These are phyloP conservation scores for Scaptomyza caliginosa DNA, from an alignment of 2,888 invertebrate genomes.

Conservation along the genomic window DNA sequence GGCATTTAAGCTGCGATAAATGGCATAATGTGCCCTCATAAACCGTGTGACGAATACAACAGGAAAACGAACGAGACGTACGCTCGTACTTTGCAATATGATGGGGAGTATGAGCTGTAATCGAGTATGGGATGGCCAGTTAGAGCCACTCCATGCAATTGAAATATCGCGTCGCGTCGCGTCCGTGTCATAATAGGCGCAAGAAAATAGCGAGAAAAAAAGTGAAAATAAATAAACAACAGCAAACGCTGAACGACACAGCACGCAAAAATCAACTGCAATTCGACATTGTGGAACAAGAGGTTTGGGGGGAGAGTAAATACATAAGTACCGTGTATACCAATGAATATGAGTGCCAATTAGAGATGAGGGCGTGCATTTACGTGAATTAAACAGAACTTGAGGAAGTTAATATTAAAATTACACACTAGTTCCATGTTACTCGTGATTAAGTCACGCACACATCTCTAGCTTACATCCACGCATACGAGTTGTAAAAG, in stretches of 20 bases:
- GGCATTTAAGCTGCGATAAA: conserved; percentile 76
- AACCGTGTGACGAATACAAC: conserved; percentile 60
- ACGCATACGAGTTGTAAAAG: conserved; percentile 5
- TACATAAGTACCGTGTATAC: conserved; percentile 11
- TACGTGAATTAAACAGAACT: conserved; percentile 1
- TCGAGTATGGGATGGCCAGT: conserved; percentile 19
- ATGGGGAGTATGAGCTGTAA: background rate
- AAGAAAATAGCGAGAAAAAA: conserved; percentile 39
- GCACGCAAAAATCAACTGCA: conserved; percentile 42
- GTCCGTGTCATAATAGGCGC: conserved; percentile 76
- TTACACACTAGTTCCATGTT: background rate
- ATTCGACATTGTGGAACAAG: conserved; percentile 29
- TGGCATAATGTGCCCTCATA: conserved; percentile 77
- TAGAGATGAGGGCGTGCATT: conserved; percentile 17
- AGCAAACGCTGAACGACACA: conserved; percentile 50
- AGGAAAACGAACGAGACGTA: conserved; percentile 14
- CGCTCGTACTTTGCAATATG: too few species aligned
- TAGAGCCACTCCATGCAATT: conserved; percentile 65
- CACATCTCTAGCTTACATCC: conserved; percentile 18
- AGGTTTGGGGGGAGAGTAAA: conserved; percentile 21
- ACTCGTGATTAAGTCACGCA: conserved; percentile 11
- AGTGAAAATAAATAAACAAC: background rate
- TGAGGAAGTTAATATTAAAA: background rate
- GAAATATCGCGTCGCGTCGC: conserved; percentile 52
- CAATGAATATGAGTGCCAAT: conserved; percentile 17